Conservation (phyloP, 2,888 invertebrate species). For the Spodoptera littoralis region DNA sequence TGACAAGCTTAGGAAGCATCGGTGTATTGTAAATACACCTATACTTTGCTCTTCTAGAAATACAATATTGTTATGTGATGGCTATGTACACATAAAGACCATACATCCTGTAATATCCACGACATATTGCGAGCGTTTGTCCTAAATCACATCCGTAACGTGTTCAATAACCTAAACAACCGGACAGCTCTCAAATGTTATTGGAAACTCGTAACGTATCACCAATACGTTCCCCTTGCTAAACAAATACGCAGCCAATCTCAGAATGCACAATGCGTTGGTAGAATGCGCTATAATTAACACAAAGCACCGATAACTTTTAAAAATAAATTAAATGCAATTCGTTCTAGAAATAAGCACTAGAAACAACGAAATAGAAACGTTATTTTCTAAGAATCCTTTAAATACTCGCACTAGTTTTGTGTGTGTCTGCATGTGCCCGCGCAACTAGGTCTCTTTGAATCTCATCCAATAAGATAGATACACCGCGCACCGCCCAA, state of each 20-base stretch:
- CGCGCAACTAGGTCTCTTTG: slow-evolving; percentile 66
- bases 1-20: too few species aligned
- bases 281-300: slow-evolving; percentile 32
- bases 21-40: too few species aligned
- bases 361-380: slow-evolving; percentile 34
- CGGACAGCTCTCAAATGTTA: slow-evolving; percentile 30
- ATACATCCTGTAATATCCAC: slow-evolving; percentile 16
- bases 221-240: slow-evolving; percentile 9
- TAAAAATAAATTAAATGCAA: slow-evolving; percentile 62
- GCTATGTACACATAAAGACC: too few species aligned
- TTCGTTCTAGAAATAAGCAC: slow-evolving; percentile 57
- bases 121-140: slow-evolving; percentile 31
- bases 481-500: slow-evolving; percentile 57
- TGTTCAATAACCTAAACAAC: slow-evolving; percentile 34
- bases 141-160: slow-evolving; percentile 40
- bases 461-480: slow-evolving; percentile 70
- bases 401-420: slow-evolving; percentile 73
- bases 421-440: slow-evolving; percentile 57
- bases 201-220: slow-evolving; percentile 21
- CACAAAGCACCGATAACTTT: slow-evolving; percentile 19
- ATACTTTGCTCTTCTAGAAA: too few species aligned
- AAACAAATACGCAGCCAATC: slow-evolving; percentile 21
- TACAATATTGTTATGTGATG: too few species aligned
- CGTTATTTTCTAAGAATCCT: slow-evolving; percentile 67
- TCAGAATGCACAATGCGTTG: slow-evolving; percentile 44